phyloP scores from a whole-genome alignment of 2,113 vertebrate species.

The Fregata magnificens region DNA sequence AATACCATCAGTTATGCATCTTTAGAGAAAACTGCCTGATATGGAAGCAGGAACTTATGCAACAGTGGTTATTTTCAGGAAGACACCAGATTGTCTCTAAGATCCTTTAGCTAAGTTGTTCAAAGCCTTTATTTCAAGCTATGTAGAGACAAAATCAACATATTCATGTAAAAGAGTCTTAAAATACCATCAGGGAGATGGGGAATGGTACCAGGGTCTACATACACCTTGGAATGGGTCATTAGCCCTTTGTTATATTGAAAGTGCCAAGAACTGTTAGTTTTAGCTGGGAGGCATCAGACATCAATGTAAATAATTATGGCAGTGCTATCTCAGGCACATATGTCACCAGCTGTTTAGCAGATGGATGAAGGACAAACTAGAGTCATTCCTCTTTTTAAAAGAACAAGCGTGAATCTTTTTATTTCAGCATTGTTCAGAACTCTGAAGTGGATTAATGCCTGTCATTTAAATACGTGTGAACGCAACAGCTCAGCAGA shows the following conservation, averaged over 20 bases:
- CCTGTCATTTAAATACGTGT: fast-evolving
- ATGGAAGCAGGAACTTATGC: background rate
- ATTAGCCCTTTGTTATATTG: background rate
- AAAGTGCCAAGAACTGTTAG: background rate
- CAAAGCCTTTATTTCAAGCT: background rate
- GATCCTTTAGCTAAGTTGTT: background rate
- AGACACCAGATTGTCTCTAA: background rate
- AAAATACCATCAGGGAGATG: background rate
- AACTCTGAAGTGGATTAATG: background rate
- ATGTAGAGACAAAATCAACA: background rate
- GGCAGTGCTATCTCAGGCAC: background rate
- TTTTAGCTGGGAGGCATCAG: background rate
- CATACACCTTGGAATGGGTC: background rate
- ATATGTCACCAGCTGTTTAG: background rate
- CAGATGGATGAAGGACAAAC: background rate
- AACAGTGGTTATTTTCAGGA: background rate
- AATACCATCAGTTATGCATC: background rate
- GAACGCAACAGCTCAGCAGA: background rate
- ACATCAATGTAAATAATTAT: background rate
- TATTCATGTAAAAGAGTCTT: background rate
- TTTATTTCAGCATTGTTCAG: background rate
- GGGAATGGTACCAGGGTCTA: background rate
- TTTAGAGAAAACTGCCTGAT: background rate
- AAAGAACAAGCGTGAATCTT: background rate
- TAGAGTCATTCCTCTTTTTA: background rate